Evolutionary conservation across 2,113 vertebrate genomes (phyloP).

Genomic region (Jaculus jaculus): DNA sequence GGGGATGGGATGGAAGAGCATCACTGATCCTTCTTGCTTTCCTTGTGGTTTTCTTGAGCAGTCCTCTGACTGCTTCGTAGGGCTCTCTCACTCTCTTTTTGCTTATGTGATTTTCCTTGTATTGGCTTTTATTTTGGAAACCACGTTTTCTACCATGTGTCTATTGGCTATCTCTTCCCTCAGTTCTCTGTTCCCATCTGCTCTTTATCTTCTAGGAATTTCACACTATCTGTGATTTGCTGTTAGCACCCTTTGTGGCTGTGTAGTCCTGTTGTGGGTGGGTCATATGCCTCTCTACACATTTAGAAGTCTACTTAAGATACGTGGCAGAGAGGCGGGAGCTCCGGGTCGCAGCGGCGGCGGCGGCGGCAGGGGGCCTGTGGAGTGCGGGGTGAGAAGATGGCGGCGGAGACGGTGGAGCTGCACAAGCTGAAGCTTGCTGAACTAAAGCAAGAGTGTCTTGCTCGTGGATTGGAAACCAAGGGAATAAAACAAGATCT

Average conservation of each 20-base stretch:
- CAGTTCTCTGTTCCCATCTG: conserved; percentile 41
- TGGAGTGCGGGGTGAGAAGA: conserved; percentile 82
- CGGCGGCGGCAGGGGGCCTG: conserved; percentile 13
- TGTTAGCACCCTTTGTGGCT: background rate
- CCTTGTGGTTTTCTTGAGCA: background rate
- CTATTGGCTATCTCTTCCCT: background rate
- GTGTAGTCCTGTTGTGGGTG: background rate
- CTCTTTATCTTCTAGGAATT: conserved; percentile 30
- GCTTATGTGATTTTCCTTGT: background rate
- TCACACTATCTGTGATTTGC: conserved; percentile 1
- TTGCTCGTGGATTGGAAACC: too few species aligned
- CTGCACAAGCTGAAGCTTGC: conserved; percentile 93
- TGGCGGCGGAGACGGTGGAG: conserved; percentile 92
- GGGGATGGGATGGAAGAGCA: background rate
- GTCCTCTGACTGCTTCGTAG: background rate
- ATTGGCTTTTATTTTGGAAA: background rate
- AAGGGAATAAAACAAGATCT: too few species aligned
- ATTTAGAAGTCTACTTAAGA: conserved; percentile 3
- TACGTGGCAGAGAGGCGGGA: background rate
- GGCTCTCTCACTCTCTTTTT: background rate
- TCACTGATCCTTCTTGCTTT: background rate
- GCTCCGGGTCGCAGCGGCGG: conserved; percentile 48
- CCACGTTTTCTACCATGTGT: background rate
- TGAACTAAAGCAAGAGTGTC: too few species aligned
- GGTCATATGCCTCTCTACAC: background rate